Conservation (phyloP, 2,888 invertebrate genomes). For the Agonum fuliginosum region DNA sequence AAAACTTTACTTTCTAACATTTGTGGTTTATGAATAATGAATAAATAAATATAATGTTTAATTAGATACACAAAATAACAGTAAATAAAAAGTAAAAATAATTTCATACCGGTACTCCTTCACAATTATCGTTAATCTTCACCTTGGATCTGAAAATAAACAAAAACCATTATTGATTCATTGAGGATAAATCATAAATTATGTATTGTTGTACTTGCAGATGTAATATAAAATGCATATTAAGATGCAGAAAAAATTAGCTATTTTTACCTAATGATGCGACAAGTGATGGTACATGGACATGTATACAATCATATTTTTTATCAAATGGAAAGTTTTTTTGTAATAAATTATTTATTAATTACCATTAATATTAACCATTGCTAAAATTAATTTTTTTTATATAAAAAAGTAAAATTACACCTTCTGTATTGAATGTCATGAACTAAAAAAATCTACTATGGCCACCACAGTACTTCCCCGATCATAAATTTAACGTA, state of each 20-base stretch:
- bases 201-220: neutral
- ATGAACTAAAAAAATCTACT: too few relatives aligned
- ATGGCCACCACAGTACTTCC: too few relatives aligned
- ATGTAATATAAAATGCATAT: neutral
- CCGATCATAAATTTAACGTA: too few relatives aligned
- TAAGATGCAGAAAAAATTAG: neutral
- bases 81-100: constrained; percentile 26
- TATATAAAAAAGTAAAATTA: too few relatives aligned
- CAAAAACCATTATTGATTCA: constrained; percentile 17
- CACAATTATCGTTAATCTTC: constrained; percentile 12
- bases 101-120: constrained; percentile 1
- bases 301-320: neutral
- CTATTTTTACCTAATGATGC: constrained; percentile 8
- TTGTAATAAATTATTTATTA: too few relatives aligned
- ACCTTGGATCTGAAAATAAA: constrained; percentile 29
- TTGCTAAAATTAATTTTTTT: too few relatives aligned
- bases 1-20: too few relatives aligned
- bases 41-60: too few relatives aligned
- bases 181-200: constrained; percentile 9
- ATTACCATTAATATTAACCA: too few relatives aligned
- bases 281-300: neutral
- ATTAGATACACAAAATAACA: too few relatives aligned
- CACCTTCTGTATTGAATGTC: too few relatives aligned
- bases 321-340: neutral
- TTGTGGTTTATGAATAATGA: too few relatives aligned